These are phyloP conservation scores for Periophthalmodon schlosseri DNA, from an alignment of 2,113 vertebrate genomes.

Conservation along the genomic window DNA sequence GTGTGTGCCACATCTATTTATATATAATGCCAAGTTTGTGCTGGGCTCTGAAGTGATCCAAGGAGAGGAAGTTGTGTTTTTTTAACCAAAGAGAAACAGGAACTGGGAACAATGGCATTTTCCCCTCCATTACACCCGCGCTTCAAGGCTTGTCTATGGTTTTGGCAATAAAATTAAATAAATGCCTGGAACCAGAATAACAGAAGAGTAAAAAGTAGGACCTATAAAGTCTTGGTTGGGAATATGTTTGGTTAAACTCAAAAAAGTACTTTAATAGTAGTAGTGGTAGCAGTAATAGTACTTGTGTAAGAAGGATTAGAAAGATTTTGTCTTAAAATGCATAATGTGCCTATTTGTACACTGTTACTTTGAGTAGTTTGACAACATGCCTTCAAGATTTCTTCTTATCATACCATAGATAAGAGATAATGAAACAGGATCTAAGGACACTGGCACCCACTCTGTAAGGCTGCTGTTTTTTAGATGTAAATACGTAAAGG, in stretches of 20 bases:
- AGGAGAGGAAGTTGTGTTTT: slow-evolving; percentile 51
- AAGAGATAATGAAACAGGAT: background rate
- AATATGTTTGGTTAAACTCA: background rate
- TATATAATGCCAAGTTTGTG: slow-evolving; percentile 41
- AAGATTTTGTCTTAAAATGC: no score
- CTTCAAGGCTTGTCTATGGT: slow-evolving; percentile 36
- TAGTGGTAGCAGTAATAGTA: background rate
- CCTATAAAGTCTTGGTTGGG: background rate
- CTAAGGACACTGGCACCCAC: background rate
- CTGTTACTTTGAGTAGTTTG: no score
- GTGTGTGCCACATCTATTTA: slow-evolving; percentile 61
- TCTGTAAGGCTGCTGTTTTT: background rate
- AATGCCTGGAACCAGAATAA: slow-evolving; percentile 31
- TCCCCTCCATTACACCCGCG: slow-evolving; percentile 65
- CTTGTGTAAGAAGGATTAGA: background rate
- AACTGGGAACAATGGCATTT: slow-evolving; percentile 72
- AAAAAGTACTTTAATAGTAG: background rate
- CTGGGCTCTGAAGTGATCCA: slow-evolving; percentile 56
- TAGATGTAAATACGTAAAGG: background rate
- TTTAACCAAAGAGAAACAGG: slow-evolving; percentile 61
- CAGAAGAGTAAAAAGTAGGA: background rate
- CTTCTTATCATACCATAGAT: background rate
- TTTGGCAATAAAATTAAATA: slow-evolving; percentile 40
- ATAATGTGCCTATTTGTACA: no score
- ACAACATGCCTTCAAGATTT: no score